Percentiles rank a stretch among this genome's conserved stretches.
phyloP scores from a whole-genome alignment of 2,797 vertebrate species.

The Gymnopithys bicolor region DNA sequence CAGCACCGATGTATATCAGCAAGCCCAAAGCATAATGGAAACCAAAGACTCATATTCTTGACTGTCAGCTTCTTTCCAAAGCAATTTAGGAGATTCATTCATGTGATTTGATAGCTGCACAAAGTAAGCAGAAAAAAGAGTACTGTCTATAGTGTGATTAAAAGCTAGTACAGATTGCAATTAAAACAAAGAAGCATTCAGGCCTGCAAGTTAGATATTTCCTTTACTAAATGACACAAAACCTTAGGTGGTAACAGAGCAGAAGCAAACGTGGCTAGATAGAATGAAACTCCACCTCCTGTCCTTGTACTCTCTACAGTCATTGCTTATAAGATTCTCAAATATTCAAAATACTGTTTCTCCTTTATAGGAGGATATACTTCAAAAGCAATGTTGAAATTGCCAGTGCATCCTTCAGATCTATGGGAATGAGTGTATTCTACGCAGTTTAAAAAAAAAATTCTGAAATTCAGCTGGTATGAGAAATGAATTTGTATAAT shows the following conservation, averaged over 20 bases:
- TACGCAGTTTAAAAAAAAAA: neutral
- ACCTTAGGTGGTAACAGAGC: neutral
- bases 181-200: neutral
- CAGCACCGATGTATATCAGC: neutral
- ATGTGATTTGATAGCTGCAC: neutral
- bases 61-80: neutral
- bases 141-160: neutral
- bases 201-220: neutral
- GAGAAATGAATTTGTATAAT: constrained; percentile 13
- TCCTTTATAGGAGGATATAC: neutral
- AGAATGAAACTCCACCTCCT: neutral
- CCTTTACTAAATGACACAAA: neutral
- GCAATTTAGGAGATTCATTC: neutral
- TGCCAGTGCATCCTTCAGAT: neutral
- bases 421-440: neutral
- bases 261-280: neutral
- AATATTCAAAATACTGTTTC: neutral
- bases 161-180: neutral
- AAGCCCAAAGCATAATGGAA: neutral
- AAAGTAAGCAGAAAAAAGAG: neutral
- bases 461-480: neutral
- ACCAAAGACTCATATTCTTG: neutral
- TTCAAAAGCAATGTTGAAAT: neutral
- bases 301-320: neutral
- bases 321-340: neutral